phyloP scores from a whole-genome alignment of 2,888 invertebrate genomes.

The Diarsia dahlii region DNA sequence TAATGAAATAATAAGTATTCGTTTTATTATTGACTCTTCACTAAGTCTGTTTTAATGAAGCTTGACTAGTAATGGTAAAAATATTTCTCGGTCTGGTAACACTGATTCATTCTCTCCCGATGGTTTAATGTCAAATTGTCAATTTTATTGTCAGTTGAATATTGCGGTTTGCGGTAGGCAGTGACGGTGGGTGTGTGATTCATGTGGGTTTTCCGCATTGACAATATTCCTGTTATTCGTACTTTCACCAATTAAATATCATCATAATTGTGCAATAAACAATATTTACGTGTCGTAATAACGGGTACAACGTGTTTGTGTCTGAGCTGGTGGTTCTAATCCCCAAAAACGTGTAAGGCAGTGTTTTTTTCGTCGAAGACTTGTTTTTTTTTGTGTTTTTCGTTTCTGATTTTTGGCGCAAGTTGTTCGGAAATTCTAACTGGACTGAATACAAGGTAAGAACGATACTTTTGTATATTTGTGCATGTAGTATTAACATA shows the following conservation, averaged over 20 bases:
- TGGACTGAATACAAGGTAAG: constrained; percentile 79
- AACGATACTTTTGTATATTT: constrained; percentile 25
- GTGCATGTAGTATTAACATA: background rate
- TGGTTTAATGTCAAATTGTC: constrained; percentile 73
- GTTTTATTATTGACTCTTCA: too few relatives aligned
- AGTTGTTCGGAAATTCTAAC: constrained; percentile 70
- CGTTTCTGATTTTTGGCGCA: constrained; percentile 76
- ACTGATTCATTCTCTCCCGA: constrained; percentile 48
- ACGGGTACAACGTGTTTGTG: constrained; percentile 38
- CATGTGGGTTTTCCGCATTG: constrained; percentile 70
- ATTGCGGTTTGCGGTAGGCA: constrained; percentile 81
- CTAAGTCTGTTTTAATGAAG: background rate
- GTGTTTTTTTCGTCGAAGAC: constrained; percentile 77
- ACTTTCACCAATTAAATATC: constrained; percentile 79
- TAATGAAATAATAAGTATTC: background rate
- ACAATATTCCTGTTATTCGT: constrained; percentile 74
- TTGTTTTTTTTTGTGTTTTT: constrained; percentile 81
- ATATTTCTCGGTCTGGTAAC: constrained; percentile 62
- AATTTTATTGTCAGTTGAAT: constrained; percentile 84
- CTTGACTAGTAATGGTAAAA: constrained; percentile 13
- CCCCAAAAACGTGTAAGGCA: constrained; percentile 65
- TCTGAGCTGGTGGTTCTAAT: constrained; percentile 49
- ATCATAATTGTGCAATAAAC: constrained; percentile 72
- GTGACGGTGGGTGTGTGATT: constrained; percentile 62
- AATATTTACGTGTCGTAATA: constrained; percentile 50